phyloP scores from a whole-genome alignment of 2,797 vertebrate species.

The Brachymystax lenok region DNA sequence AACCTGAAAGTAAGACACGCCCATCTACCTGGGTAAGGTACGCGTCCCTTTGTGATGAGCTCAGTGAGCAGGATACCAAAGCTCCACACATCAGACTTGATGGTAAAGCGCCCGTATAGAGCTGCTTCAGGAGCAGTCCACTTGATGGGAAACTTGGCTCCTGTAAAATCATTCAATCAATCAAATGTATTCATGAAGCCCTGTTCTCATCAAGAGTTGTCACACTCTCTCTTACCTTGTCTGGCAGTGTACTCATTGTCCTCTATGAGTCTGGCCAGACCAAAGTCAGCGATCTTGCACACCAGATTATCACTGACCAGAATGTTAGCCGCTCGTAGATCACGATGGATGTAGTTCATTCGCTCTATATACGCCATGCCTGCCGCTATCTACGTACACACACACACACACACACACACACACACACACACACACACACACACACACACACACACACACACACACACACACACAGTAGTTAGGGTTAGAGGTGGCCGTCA shows the following conservation, averaged over 20 bases:
- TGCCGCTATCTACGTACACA: slow-evolving; percentile 79
- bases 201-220: slow-evolving; percentile 6
- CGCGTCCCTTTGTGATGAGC: slow-evolving; percentile 93
- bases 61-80: slow-evolving; percentile 95
- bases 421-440: no score
- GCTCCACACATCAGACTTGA: slow-evolving; percentile 98
- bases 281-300: slow-evolving; percentile 97
- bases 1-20: no score
- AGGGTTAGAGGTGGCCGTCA: neutral
- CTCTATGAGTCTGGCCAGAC: slow-evolving; percentile 92
- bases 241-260: slow-evolving; percentile 95
- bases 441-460: no score
- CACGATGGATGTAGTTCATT: slow-evolving; percentile 98
- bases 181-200: neutral
- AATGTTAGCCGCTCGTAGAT: slow-evolving; percentile 95
- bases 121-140: slow-evolving; percentile 98
- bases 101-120: slow-evolving; percentile 91
- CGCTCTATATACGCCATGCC: slow-evolving; percentile 97
- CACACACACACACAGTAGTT: neutral
- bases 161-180: slow-evolving; percentile 62
- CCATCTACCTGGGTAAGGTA: slow-evolving; percentile 91
- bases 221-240: slow-evolving; percentile 80
- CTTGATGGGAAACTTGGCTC: slow-evolving; percentile 97
- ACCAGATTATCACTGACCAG: slow-evolving; percentile 91
- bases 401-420: no score